Conservation (phyloP, 2,888 invertebrate species). For the Hydriomena furcata region DNA sequence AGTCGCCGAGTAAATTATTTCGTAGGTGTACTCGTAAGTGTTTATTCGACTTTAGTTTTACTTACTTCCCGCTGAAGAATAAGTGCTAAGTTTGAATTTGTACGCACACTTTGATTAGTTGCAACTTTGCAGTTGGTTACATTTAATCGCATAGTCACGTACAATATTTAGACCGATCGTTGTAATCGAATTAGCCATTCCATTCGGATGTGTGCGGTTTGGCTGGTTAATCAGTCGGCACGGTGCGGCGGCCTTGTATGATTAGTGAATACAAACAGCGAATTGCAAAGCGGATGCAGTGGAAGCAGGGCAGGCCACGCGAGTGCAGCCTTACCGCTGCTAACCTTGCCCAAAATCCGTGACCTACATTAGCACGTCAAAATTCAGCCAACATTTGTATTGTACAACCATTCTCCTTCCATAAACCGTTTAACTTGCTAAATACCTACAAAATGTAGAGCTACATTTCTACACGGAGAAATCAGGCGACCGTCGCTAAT, state of each 20-base stretch:
- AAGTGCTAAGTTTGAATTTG: not conserved
- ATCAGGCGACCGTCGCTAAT: constrained; percentile 20
- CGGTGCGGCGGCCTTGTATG: constrained; percentile 65
- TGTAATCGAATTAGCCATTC: constrained; percentile 50
- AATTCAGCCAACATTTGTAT: constrained; percentile 74
- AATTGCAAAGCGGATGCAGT: constrained; percentile 73
- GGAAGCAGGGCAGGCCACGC: constrained; percentile 66
- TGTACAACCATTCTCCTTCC: constrained; percentile 49
- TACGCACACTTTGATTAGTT: not conserved
- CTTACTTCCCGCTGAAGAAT: not conserved
- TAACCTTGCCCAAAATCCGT: constrained; percentile 80
- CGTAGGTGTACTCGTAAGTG: too few species aligned
- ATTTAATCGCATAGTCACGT: not conserved
- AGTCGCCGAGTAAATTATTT: not conserved
- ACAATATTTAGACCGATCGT: constrained; percentile 29
- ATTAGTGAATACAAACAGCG: constrained; percentile 66
- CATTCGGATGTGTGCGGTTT: constrained; percentile 69
- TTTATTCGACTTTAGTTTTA: too few species aligned
- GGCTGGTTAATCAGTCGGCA: constrained; percentile 66
- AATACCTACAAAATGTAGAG: constrained; percentile 24
- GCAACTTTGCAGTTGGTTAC: not conserved
- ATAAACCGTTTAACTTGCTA: constrained; percentile 46
- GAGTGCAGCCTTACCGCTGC: constrained; percentile 53
- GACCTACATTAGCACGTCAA: constrained; percentile 77
- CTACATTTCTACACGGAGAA: constrained; percentile 12